Percentiles rank a stretch among this genome's conserved stretches.
Evolutionary conservation across 2,113 vertebrate species (phyloP).

Genomic region (Phaetusa simplex): DNA sequence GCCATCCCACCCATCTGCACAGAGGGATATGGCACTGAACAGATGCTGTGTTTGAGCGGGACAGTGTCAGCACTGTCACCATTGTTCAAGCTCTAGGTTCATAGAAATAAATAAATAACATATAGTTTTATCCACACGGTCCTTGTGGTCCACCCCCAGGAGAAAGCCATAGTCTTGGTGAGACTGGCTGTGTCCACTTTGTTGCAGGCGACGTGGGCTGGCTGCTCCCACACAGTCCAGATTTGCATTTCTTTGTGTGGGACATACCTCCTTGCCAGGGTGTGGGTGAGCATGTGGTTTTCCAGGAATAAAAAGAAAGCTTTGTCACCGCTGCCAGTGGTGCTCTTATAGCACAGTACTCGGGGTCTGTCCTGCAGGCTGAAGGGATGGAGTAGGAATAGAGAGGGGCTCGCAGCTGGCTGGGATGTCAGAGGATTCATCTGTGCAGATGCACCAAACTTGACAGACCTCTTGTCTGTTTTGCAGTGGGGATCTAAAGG

Average conservation of each 20-base stretch:
- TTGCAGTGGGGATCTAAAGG: background rate
- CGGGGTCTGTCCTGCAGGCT: background rate
- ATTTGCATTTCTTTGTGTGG: background rate
- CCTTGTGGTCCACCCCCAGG: background rate
- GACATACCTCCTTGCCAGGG: background rate
- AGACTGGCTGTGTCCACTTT: background rate
- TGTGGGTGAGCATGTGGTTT: background rate
- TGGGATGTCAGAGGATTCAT: background rate
- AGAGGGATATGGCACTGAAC: background rate
- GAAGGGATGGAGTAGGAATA: background rate
- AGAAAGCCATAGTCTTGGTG: background rate
- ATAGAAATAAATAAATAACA: background rate
- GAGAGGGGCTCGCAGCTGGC: background rate
- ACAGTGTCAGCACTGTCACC: background rate
- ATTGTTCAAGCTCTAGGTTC: background rate
- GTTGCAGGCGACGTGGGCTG: background rate
- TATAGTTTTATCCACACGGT: background rate
- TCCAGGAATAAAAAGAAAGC: background rate
- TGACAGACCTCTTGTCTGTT: background rate
- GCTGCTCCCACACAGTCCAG: background rate
- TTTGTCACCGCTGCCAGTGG: background rate
- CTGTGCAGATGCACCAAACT: background rate
- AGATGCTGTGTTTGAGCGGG: background rate
- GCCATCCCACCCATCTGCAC: background rate
- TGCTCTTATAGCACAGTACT: background rate